A percentile compares a stretch with the other conserved stretches of the same genome.
Conservation (phyloP, 1,140 invertebrate genomes). For the Sycophila sp. region DNA sequence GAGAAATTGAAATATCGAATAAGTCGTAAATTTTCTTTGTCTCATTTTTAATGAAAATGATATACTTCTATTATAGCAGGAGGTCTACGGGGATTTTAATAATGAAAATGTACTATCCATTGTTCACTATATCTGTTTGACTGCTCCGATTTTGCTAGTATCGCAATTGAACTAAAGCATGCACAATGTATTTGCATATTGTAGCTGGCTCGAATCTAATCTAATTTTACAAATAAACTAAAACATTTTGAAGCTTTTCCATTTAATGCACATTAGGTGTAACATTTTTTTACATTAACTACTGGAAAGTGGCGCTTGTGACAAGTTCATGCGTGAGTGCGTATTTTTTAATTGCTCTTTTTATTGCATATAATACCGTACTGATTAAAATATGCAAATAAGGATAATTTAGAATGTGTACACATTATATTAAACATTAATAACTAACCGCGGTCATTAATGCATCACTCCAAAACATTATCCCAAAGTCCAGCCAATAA, state of each 20-base stretch:
- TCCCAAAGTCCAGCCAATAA: background rate
- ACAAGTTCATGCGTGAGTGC: background rate
- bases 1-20: too few relatives aligned
- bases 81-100: too few relatives aligned
- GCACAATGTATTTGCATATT: too few relatives aligned
- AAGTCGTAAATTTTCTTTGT: too few relatives aligned
- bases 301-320: background rate
- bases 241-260: background rate
- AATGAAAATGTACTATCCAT: too few relatives aligned
- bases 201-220: background rate
- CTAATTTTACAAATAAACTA: background rate
- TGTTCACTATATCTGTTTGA: too few relatives aligned
- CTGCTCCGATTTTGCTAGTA: too few relatives aligned
- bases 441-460: background rate
- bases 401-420: background rate
- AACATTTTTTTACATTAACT: background rate
- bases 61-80: too few relatives aligned
- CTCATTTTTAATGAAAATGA: too few relatives aligned
- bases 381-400: background rate
- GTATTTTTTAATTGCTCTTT: too few relatives aligned
- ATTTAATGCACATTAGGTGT: background rate
- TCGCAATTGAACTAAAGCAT: too few relatives aligned
- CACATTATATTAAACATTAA: background rate
- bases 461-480: background rate
- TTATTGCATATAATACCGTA: too few relatives aligned